Base-by-base conservation (phyloP, 2,888 invertebrate species). In the Alcis repandata region DNA sequence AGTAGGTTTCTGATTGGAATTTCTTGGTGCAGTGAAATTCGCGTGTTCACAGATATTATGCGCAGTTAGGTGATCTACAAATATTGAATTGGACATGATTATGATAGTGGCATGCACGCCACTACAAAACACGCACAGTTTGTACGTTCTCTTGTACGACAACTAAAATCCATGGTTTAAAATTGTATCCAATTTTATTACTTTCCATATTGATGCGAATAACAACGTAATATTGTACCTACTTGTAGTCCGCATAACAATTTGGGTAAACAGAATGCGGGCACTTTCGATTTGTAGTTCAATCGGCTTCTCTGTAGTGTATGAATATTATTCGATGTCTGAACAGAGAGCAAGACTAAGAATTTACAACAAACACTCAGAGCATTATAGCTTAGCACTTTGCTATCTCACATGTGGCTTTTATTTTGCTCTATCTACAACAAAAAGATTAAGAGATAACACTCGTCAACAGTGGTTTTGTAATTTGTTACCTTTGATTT, bases 31-130 rank as follows among this genome's bases (percentile, higher is more conserved):
- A 41, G 48, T 48, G 36, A 58, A 52, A 46, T 57, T 60, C 41
- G 64, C 59, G 49, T 64, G 54, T 19, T 59, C 43, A 56, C 27
- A 59, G n/a, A 59, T 43, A 64, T 64, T 54, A 64, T 64, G 54
- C 13, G 38, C 57, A 63, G 58, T 58, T 53, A 46, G 38, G 45
- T 40, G 57, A 52, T 64, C 54, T 49, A 63, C 52, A 58, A 49
- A 63, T 57, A 57, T 43, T 57, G 43, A 57, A 51, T 63, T 57
- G 36, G 17, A 46, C 20, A 36, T 48, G 19, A 61, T 61, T 61
- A n/a, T n/a, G n/a, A n/a, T n/a, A n/a, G n/a, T n/a, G n/a, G 53
- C 54, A 48, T 48, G 54, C 41, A 40, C 40, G 61, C 62, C 43
- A 56, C 62, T 61, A 40, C 53, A 51, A 53, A 61, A 61, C 48